A percentile compares a stretch with the other conserved stretches of the same genome.
Evolutionary conservation across 1,140 invertebrate species (phyloP).

Genomic region (Drosophila lacertosa): DNA sequence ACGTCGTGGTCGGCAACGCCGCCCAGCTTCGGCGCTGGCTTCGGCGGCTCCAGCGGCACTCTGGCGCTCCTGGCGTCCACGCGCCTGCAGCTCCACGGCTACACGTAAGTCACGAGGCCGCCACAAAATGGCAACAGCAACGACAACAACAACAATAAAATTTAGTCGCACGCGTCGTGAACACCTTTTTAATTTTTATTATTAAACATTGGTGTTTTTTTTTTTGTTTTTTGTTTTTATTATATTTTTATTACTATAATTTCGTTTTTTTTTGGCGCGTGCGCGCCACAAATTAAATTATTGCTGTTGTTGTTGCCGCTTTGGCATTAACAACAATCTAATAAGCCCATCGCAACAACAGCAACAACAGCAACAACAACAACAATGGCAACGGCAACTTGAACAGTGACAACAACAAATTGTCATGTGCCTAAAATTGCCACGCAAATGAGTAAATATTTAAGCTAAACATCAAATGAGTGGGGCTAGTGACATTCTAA

Average conservation of each 20-base stretch:
- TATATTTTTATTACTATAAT: background rate
- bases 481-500: slow-evolving; percentile 59
- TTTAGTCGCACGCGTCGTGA: slow-evolving; percentile 4
- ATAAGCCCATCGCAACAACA: slow-evolving; percentile 46
- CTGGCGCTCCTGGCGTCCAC: slow-evolving; percentile 49
- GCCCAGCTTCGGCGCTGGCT: slow-evolving; percentile 47
- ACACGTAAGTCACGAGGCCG: slow-evolving; percentile 60
- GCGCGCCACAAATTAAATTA: slow-evolving; percentile 45
- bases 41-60: slow-evolving; percentile 54
- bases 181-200: slow-evolving; percentile 2
- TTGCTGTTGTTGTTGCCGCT: slow-evolving; percentile 25
- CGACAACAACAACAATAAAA: background rate
- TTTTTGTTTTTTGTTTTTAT: background rate
- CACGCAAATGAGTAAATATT: slow-evolving; percentile 77
- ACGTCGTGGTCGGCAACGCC: slow-evolving; percentile 66
- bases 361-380: background rate
- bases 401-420: slow-evolving; percentile 51
- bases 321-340: slow-evolving; percentile 39
- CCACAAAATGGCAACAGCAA: background rate
- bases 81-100: slow-evolving; percentile 57
- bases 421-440: slow-evolving; percentile 78
- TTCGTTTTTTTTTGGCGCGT: slow-evolving; percentile 34
- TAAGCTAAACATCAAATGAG: slow-evolving; percentile 50
- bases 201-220: background rate
- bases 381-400: slow-evolving; percentile 22